These are phyloP conservation scores for Vanessa cardui DNA, from an alignment of 2,888 invertebrate species.

Conservation along the genomic window DNA sequence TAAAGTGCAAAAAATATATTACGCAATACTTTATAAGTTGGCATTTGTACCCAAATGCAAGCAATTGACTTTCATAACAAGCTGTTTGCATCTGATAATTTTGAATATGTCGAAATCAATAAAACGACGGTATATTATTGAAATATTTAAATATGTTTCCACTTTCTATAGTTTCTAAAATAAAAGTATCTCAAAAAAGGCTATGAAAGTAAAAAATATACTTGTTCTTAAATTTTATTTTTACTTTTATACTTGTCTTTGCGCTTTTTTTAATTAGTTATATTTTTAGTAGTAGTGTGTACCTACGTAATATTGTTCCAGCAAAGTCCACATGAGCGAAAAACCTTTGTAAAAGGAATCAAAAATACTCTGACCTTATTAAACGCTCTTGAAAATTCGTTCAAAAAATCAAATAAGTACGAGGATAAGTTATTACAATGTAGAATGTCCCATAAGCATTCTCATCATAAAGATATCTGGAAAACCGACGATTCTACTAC, in stretches of 20 bases:
- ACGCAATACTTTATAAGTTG: too few species aligned
- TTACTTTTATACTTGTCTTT: too few species aligned
- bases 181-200: neutral
- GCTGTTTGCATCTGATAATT: conserved; percentile 48
- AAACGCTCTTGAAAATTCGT: conserved; percentile 57
- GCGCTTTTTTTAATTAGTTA: neutral
- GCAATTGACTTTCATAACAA: conserved; percentile 38
- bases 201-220: neutral
- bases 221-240: too few species aligned
- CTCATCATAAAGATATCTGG: conserved; percentile 56
- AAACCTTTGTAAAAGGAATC: conserved; percentile 59
- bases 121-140: conserved; percentile 48
- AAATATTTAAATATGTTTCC: neutral
- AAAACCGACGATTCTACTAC: conserved; percentile 50
- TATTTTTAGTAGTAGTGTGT: neutral
- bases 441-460: conserved; percentile 56
- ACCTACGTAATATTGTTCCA: conserved; percentile 27
- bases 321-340: conserved; percentile 45
- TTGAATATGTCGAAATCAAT: conserved; percentile 53
- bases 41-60: conserved; percentile 21
- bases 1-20: neutral
- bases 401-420: conserved; percentile 61
- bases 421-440: conserved; percentile 61
- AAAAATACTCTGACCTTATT: conserved; percentile 62
- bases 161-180: neutral